Evolutionary conservation across 1,140 invertebrate species (phyloP), one percentile per base, ranked within the genome.

Genomic region (Littorina saxatilis): DNA sequence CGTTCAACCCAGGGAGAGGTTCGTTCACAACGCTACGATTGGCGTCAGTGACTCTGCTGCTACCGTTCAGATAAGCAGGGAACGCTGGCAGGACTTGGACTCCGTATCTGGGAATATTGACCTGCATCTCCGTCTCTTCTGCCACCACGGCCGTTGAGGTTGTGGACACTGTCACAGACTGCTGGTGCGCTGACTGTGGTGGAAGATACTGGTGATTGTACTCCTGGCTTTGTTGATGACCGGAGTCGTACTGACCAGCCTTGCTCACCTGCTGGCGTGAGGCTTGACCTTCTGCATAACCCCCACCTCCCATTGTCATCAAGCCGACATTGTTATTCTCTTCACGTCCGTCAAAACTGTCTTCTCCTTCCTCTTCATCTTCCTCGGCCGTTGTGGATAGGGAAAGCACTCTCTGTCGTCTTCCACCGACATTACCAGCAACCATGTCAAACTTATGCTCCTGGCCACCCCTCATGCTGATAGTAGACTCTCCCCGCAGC

Each of bases 381-480:
- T n/a, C n/a, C 35, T n/a, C 35, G 7, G 32, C 35, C 29, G 35
- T 39, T 5, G 43, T 17, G 43, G 43, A 47, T 5, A 9, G 43
- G 17, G 43, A 17, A 5, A 9, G 9, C 35, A 78, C 35, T n/a
- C n/a, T n/a, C n/a, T n/a, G n/a, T n/a, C n/a, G n/a, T n/a, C n/a
- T n/a, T n/a, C n/a, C n/a, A 5, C 76, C 76, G 5, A 78, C 55
- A 27, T 78, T 78, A 5, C 76, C 76, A 2, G 76, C 76, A 55
- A 78, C 27, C 35, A 78, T 39, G 2, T 43, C n/a, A 27, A 63
- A 78, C 17, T 66, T 15, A 23, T 55, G 9, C 17, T 43, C 17
- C 3, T 4, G 35, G 37, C 15, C 29, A 39, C 17, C 35, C 35
- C 66, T 5, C 11, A 13, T 39, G 1, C 66, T 68, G 2, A 23